Base-by-base conservation (phyloP, 2,888 invertebrate genomes). In the Syrphus vitripennis region DNA sequence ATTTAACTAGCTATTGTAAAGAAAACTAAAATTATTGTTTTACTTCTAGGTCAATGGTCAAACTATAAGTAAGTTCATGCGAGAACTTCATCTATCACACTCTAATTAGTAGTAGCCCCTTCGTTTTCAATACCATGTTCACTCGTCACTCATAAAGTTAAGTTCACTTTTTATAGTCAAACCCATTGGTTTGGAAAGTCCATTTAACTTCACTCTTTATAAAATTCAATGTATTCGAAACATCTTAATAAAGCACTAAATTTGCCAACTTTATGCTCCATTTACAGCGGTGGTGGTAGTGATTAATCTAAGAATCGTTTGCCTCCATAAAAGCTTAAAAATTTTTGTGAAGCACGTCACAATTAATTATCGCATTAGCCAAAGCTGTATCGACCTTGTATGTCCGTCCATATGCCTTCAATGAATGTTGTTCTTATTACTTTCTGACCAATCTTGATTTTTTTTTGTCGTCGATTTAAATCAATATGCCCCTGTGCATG, bases 311-410 rank as follows among this genome's bases (percentile, higher is more conserved):
- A 4, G 19, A 63, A 21, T 26, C 29, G 45, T 70, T 76, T 48
- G 61, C 76, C 69, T 57, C 86, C 86, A 82, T 86, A 82, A 82
- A 86, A 77, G 86, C 82, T 82, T 65, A 70, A 72, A 70, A 72
- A 86, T 86, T 74, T 74, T 82, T 82, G 72, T 42, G 69, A 77
- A 48, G 77, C 82, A 86, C 74, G 82, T 74, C 86, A 76, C 81
- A 86, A 82, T 86, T 78, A 86, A 86, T 86, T 86, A 78, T 55
- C 77, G 65, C 86, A 74, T 82, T 78, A 74, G 74, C 72, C 29
- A 63, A 12, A 61, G 26, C n/a, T n/a, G n/a, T n/a, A 69, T 78
- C 70, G 70, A 71, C 78, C 82, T 78, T 74, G 77, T 48, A 29
- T 75, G 37, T 45, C n/a, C 34, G 9, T 40, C 40, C n/a, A 4